Evolutionary conservation across 2,797 vertebrate genomes (phyloP).

Genomic region (Nyctalus aviator): DNA sequence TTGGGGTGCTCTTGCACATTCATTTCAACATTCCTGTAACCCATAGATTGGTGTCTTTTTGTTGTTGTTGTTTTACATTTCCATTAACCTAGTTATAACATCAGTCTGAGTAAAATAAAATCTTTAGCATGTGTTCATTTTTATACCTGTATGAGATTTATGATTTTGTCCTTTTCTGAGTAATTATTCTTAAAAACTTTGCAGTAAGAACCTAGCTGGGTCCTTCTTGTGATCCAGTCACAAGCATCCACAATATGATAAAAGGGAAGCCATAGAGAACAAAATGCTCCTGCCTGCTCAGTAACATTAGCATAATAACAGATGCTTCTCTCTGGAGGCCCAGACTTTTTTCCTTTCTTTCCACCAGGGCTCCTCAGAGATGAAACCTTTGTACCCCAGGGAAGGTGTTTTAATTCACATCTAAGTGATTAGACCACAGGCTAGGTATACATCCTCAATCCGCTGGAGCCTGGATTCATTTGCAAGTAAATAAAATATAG

Average conservation of each 20-base stretch:
- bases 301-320: not conserved
- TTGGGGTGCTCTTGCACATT: too few relatives aligned
- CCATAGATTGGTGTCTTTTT: not conserved
- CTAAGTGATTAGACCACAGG: constrained; percentile 19
- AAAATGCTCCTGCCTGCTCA: not conserved
- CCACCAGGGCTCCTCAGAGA: not conserved
- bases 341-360: not conserved
- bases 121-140: not conserved
- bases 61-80: not conserved
- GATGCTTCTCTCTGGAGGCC: not conserved
- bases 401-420: constrained; percentile 39
- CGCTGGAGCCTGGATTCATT: constrained; percentile 40
- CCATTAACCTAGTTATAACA: not conserved
- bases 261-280: not conserved
- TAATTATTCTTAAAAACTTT: not conserved
- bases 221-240: not conserved
- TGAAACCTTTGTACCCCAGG: not conserved
- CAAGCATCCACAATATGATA: not conserved
- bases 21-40: not conserved
- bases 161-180: not conserved
- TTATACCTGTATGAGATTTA: not conserved
- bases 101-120: not conserved
- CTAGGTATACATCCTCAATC: not conserved
- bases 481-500: constrained; percentile 71
- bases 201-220: not conserved